Conservation (phyloP, 2,797 vertebrate species). For the Melanotaenia boesemani region DNA sequence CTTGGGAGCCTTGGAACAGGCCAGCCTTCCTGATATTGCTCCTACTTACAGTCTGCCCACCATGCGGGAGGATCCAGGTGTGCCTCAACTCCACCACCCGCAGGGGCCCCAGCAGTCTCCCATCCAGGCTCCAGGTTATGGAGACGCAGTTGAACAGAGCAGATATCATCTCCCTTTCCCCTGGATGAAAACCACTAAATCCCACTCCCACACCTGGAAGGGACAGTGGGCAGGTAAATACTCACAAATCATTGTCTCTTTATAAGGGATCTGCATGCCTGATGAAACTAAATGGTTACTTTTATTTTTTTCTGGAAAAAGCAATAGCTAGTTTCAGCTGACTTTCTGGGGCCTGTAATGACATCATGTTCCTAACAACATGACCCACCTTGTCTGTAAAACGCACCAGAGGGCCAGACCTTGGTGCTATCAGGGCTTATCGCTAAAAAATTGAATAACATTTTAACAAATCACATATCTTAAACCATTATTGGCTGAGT, state of each 20-base stretch:
- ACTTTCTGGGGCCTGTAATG: conserved; percentile 35
- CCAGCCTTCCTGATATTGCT: conserved; percentile 88
- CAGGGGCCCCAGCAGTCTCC: conserved; percentile 82
- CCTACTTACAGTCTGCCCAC: conserved; percentile 87
- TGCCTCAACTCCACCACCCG: conserved; percentile 87
- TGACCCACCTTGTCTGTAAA: conserved; percentile 57
- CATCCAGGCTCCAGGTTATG: conserved; percentile 83
- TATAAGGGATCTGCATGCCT: background rate
- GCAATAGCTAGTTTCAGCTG: background rate
- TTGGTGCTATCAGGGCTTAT: conserved; percentile 45
- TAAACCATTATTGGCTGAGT: no score
- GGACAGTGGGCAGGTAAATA: conserved; percentile 95
- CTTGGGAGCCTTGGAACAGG: conserved; percentile 87
- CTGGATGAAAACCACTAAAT: conserved; percentile 99
- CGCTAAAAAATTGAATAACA: conserved; percentile 26
- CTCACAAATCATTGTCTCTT: background rate
- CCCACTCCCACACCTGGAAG: conserved; percentile 93
- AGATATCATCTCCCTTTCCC: conserved; percentile 92
- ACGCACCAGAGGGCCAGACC: conserved; percentile 43
- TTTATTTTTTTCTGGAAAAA: conserved; percentile 12
- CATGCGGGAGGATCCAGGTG: conserved; percentile 87
- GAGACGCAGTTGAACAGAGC: conserved; percentile 84
- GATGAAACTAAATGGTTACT: background rate
- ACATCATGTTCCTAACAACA: conserved; percentile 57
- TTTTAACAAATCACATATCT: no score